These are phyloP conservation scores for Lobophora halterata DNA, from an alignment of 2,888 invertebrate genomes.

Conservation along the genomic window DNA sequence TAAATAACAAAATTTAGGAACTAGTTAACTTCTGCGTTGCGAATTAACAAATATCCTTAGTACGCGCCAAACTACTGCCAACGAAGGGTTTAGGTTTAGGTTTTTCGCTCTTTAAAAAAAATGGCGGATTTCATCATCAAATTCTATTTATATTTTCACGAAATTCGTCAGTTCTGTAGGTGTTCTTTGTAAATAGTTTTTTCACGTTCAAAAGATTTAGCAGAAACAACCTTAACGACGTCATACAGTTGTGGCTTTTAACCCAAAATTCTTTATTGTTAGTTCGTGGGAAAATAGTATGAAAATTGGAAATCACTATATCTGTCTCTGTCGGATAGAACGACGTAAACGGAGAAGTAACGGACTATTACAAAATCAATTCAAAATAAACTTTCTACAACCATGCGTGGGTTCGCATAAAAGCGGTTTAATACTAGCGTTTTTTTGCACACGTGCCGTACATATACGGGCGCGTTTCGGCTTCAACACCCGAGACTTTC, in stretches of 20 bases:
- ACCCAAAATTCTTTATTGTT: constrained; percentile 11
- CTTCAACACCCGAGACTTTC: too few relatives aligned
- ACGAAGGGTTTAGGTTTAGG: too few relatives aligned
- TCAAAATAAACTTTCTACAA: constrained; percentile 11
- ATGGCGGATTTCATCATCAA: too few relatives aligned
- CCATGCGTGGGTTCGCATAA: constrained; percentile 9
- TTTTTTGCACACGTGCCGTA: too few relatives aligned
- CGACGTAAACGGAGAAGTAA: constrained; percentile 2
- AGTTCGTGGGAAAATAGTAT: constrained; percentile 16
- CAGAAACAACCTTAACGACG: constrained; percentile 13
- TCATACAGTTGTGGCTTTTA: constrained; percentile 7
- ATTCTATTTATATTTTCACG: too few relatives aligned
- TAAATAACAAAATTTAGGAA: too few relatives aligned
- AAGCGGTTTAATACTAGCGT: constrained; percentile 3
- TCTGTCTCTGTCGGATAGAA: constrained; percentile 8
- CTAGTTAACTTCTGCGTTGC: too few relatives aligned
- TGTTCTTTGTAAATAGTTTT: constrained; percentile 12
- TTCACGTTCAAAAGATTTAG: constrained; percentile 17
- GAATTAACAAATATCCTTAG: too few relatives aligned
- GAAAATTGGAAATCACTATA: constrained; percentile 16
- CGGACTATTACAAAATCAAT: constrained; percentile 11
- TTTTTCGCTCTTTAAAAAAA: too few relatives aligned
- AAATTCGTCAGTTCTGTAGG: constrained; percentile 3
- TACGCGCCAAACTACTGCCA: too few relatives aligned
- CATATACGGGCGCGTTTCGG: too few relatives aligned